These are phyloP conservation scores for Porphyrio hochstetteri DNA, from an alignment of 2,113 vertebrate species.

Conservation along the genomic window DNA sequence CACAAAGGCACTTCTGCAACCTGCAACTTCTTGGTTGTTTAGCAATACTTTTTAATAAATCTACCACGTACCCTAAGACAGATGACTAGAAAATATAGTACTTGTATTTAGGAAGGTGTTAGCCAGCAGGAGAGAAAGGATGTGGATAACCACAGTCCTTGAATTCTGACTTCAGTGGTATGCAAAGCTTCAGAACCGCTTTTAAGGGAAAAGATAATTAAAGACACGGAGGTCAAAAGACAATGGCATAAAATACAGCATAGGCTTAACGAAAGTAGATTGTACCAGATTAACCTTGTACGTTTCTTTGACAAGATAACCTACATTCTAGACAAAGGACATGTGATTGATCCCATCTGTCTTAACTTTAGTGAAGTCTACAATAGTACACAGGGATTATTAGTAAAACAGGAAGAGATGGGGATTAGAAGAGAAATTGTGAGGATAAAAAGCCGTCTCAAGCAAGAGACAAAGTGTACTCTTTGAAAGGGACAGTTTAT, in stretches of 20 bases:
- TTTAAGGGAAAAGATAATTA: slow-evolving; percentile 31
- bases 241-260: slow-evolving; percentile 28
- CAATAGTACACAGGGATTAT: not conserved
- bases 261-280: slow-evolving; percentile 43
- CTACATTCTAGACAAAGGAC: slow-evolving; percentile 38
- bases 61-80: not conserved
- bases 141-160: not conserved
- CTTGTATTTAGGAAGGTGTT: not conserved
- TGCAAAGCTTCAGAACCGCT: slow-evolving; percentile 10
- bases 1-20: not conserved
- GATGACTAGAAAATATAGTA: not conserved
- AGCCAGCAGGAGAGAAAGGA: not conserved
- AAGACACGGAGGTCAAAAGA: slow-evolving; percentile 27
- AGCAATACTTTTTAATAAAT: not conserved
- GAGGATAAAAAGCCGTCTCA: not conserved
- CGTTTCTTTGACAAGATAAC: slow-evolving; percentile 50
- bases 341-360: slow-evolving; percentile 32
- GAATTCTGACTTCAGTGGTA: slow-evolving; percentile 9
- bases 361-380: slow-evolving; percentile 7
- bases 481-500: not conserved
- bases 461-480: not conserved
- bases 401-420: slow-evolving; percentile 12
- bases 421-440: slow-evolving; percentile 26
- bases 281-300: slow-evolving; percentile 46
- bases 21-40: not conserved